phyloP scores from a whole-genome alignment of 2,797 vertebrate species.

The Scolopax rusticola region DNA sequence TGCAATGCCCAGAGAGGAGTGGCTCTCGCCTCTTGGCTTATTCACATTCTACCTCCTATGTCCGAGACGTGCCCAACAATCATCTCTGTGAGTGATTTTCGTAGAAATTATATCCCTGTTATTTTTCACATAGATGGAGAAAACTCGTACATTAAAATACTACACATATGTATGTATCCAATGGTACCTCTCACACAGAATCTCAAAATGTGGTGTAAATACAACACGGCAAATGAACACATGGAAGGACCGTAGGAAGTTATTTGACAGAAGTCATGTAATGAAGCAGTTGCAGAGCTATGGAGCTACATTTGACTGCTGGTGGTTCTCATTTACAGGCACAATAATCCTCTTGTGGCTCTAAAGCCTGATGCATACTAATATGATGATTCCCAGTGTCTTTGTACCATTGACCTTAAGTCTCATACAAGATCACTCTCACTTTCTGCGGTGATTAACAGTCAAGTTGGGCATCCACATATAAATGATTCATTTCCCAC shows the following conservation, averaged over 20 bases:
- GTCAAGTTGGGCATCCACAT: not conserved
- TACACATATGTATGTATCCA: fast-evolving
- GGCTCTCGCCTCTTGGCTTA: not conserved
- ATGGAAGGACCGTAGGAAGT: not conserved
- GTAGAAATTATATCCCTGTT: not conserved
- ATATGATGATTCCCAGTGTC: not conserved
- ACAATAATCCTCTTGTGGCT: not conserved
- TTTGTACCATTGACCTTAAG: not conserved
- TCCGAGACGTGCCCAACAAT: not conserved
- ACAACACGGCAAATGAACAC: not conserved
- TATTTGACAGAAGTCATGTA: not conserved
- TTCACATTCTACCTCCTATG: not conserved
- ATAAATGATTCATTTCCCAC: not conserved
- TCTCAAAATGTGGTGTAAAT: not conserved
- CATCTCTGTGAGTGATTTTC: not conserved
- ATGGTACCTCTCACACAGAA: not conserved
- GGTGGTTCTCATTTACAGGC: not conserved
- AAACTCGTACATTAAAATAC: not conserved
- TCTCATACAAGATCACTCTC: not conserved
- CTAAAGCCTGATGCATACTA: not conserved
- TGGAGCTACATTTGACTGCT: not conserved
- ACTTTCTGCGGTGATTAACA: not conserved
- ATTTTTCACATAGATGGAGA: not conserved
- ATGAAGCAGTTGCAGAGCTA: not conserved
- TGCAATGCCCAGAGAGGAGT: not conserved